Percentiles rank a stretch among this genome's conserved stretches.
These are phyloP conservation scores for Penaeus chinensis DNA, from an alignment of 1,140 invertebrate species.

Conservation along the genomic window DNA sequence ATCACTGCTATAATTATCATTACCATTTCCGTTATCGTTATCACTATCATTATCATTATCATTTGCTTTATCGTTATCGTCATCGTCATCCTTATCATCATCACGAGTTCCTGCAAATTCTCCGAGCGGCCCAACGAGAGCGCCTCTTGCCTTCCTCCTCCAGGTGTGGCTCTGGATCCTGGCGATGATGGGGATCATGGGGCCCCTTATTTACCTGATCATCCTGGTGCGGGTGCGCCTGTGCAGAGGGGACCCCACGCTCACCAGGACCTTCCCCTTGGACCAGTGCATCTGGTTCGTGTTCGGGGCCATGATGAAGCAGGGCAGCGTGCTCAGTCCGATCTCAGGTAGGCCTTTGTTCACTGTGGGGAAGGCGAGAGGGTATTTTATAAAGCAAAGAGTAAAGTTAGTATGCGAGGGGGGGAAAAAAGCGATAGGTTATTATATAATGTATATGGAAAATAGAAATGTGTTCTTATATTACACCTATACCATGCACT, in stretches of 20 bases:
- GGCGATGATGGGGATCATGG: slow-evolving; percentile 78
- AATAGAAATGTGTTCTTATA: neutral
- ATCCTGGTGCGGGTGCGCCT: slow-evolving; percentile 75
- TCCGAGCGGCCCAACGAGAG: too few relatives aligned
- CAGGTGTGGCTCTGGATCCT: slow-evolving; percentile 84
- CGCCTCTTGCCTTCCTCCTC: too few relatives aligned
- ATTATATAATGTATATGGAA: neutral
- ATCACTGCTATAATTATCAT: too few relatives aligned
- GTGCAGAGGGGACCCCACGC: slow-evolving; percentile 68
- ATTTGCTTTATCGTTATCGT: too few relatives aligned
- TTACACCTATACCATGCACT: too few relatives aligned
- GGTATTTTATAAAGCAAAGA: too few relatives aligned
- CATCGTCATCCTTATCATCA: neutral
- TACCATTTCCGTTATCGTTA: too few relatives aligned
- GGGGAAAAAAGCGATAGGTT: neutral
- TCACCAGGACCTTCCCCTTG: slow-evolving; percentile 74
- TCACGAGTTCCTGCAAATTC: too few relatives aligned
- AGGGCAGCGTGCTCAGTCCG: slow-evolving; percentile 83
- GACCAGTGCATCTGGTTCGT: slow-evolving; percentile 85
- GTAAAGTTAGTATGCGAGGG: neutral
- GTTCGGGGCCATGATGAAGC: slow-evolving; percentile 88
- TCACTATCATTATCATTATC: too few relatives aligned
- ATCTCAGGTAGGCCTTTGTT: slow-evolving; percentile 74
- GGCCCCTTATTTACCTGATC: slow-evolving; percentile 82
- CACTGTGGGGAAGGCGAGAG: too few relatives aligned